phyloP scores from a whole-genome alignment of 2,888 invertebrate genomes.

The Acanthopleura granulata region DNA sequence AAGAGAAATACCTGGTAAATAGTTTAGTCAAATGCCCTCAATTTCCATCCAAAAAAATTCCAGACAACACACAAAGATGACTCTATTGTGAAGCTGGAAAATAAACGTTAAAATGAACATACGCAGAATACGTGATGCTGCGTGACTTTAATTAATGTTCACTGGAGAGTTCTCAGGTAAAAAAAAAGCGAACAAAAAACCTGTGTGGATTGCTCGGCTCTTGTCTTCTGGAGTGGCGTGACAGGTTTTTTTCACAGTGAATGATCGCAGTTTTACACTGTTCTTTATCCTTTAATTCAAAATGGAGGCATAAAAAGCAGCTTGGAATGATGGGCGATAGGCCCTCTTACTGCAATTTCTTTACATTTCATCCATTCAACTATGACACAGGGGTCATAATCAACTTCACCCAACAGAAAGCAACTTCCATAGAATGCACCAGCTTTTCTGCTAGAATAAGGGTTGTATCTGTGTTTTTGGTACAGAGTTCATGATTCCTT shows the following conservation, averaged over 20 bases:
- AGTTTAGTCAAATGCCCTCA: not conserved
- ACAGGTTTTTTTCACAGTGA: slow-evolving; percentile 1
- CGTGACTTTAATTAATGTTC: slow-evolving; percentile 5
- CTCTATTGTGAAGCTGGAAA: not conserved
- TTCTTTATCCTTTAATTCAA: too few relatives aligned
- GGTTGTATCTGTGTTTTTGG: too few relatives aligned
- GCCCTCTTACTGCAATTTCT: too few relatives aligned
- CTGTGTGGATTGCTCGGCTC: not conserved
- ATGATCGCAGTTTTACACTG: too few relatives aligned
- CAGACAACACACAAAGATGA: slow-evolving; percentile 4
- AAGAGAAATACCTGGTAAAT: slow-evolving; percentile 5
- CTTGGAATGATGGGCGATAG: too few relatives aligned
- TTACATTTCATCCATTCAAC: too few relatives aligned
- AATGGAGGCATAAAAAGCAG: too few relatives aligned
- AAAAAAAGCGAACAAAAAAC: not conserved
- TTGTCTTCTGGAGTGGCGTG: not conserved
- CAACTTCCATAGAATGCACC: too few relatives aligned
- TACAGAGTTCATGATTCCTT: too few relatives aligned
- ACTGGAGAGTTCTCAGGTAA: not conserved
- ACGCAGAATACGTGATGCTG: not conserved
- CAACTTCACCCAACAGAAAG: too few relatives aligned
- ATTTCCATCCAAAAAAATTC: not conserved
- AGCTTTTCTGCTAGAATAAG: too few relatives aligned
- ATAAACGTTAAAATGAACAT: not conserved
- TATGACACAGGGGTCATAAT: too few relatives aligned